A percentile compares a stretch with the other conserved stretches of the same genome.
These are phyloP conservation scores for Scalopus aquaticus DNA, from an alignment of 2,113 vertebrate species.

Conservation along the genomic window DNA sequence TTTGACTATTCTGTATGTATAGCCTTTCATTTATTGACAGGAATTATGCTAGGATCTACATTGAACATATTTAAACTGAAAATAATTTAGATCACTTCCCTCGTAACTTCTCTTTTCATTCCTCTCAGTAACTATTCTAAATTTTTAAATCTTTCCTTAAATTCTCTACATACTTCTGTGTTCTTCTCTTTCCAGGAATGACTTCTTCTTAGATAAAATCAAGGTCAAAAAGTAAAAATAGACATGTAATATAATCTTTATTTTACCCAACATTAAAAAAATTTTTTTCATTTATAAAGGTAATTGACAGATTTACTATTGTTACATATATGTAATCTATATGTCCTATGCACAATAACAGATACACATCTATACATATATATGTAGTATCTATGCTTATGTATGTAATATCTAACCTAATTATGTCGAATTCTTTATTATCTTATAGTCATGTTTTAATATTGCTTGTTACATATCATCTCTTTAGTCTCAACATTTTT, in stretches of 20 bases:
- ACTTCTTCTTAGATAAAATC: not conserved
- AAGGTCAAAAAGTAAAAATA: not conserved
- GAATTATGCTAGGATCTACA: not conserved
- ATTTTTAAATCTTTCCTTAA: conserved; percentile 7
- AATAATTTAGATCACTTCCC: not conserved
- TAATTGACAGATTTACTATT: not conserved
- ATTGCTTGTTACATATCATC: not conserved
- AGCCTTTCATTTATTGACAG: not conserved
- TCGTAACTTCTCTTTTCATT: not conserved
- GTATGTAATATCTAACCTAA: not conserved
- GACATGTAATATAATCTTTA: not conserved
- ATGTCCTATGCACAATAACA: not conserved
- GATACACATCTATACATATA: not conserved
- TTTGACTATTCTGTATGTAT: not conserved
- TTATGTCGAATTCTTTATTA: not conserved
- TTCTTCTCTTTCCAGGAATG: not conserved
- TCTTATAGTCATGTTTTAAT: not conserved
- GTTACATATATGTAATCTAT: not conserved
- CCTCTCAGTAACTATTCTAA: not conserved
- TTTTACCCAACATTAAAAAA: not conserved
- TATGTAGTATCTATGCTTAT: not conserved
- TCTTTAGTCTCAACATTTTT: not conserved
- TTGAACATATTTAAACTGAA: not conserved
- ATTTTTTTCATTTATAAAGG: not conserved
- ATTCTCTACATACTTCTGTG: not conserved